Evolutionary conservation across 37 sponge, comb jelly and placozoan species (phyloP), one percentile per base, ranked within the genome.

Genomic region (Chondrosia reniformis): DNA sequence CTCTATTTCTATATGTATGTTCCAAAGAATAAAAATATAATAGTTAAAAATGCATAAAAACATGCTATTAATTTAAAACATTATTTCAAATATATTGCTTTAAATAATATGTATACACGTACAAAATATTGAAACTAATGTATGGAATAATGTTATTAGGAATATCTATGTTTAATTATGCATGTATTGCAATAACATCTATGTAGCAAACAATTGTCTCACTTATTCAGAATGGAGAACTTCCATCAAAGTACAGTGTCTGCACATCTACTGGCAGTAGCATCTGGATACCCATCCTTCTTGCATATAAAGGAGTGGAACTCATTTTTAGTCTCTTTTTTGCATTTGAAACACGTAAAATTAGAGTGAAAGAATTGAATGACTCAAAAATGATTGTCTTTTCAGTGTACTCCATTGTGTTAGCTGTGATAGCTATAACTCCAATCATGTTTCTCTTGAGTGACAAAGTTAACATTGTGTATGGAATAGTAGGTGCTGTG

Each of bases 341-440:
- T 76, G 84, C 78, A 33, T 84, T 84, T 63, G 40, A 54, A 55
- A 76, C 77, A 13, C 25, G 84, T 10, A 83, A 83, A 41, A 43
- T 83, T 44, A 57, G 56, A 54, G 27, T 84, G 4, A 67, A 74
- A 25, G 72, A 64, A 15, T 62, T 84, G 28, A 84, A 84, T 24
- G 84, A 84, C 33, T 76, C 84, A 28, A 84, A 76, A 39, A 45
- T 39, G 32, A 67, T 77, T 34, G 69, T 64, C 31, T 77, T 41
- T 39, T 84, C 61, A 69, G 85, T 89, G 6, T 89, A 89, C 38
- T 45, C 81, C 3, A 76, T 80, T 46, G 89, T 84, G 31, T 56
- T 89, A 1, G 46, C 84, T 33, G 80, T 81, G 5, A 38, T 89
- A 45, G 81, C 85, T 13, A 42, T 84, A 30, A 54, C 85, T n/a